Conservation (phyloP, 2,888 invertebrate genomes). For the Carpatolechia fugitivella region DNA sequence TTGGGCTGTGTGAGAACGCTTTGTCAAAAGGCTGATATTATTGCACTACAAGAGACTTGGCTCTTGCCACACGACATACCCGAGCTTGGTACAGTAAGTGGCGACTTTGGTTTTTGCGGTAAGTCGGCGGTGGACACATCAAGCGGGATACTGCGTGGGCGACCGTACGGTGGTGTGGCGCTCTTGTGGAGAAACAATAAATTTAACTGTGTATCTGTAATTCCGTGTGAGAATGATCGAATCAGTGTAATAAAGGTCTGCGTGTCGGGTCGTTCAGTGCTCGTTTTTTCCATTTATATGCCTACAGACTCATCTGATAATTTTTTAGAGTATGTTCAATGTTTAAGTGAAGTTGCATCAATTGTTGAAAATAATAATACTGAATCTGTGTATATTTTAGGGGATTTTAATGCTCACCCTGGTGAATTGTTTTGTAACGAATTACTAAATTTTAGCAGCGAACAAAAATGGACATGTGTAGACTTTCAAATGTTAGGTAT, state of each 20-base stretch:
- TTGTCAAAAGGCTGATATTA: constrained; percentile 8
- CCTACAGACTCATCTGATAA: constrained; percentile 15
- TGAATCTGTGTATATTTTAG: constrained; percentile 17
- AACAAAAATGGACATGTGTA: constrained; percentile 10
- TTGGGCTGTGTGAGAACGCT: constrained; percentile 7
- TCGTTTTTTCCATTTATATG: constrained; percentile 17
- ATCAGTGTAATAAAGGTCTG: constrained; percentile 12
- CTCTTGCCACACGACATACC: constrained; percentile 14
- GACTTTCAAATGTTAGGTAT: constrained; percentile 6
- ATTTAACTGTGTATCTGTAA: constrained; percentile 11
- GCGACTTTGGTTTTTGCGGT: constrained; percentile 12
- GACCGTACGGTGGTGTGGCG: constrained; percentile 17
- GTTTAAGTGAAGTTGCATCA: constrained; percentile 14
- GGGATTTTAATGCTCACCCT: constrained; percentile 17
- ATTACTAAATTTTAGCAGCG: constrained; percentile 3
- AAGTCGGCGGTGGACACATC: constrained; percentile 15
- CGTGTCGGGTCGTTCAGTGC: neutral
- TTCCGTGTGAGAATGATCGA: constrained; percentile 12
- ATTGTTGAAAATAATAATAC: constrained; percentile 17
- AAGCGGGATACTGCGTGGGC: constrained; percentile 7
- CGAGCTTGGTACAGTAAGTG: constrained; percentile 2
- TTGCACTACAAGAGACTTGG: constrained; percentile 14
- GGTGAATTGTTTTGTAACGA: constrained; percentile 12
- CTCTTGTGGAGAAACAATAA: constrained; percentile 12
- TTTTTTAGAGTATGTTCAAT: constrained; percentile 6